Base-by-base conservation (phyloP, 2,113 vertebrate species). In the Sarotherodon lohbergeri region DNA sequence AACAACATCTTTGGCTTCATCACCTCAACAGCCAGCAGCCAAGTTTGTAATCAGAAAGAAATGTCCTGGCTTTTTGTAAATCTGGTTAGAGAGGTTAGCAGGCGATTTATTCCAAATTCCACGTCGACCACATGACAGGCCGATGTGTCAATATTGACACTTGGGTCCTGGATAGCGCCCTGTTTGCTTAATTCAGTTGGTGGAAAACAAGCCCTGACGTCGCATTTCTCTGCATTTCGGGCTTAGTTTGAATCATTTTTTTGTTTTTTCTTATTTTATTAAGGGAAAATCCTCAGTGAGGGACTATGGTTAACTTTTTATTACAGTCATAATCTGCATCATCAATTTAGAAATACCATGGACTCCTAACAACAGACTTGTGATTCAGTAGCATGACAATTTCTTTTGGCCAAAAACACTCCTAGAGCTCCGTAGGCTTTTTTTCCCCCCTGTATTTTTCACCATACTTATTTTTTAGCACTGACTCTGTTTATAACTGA, bases 101-200 rank as follows among this genome's bases (percentile, higher is more conserved):
- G 84, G 7, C 2, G n/a, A 88, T 87, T 91, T 81, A 73, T 63
- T 90, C 57, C 43, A 82, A 89, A 87, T 92, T 91, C 92, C 84
- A 22, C n/a, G n/a, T 19, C 36, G 22, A 81, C 83, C 92, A 80
- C 63, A 88, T 91, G 93, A 91, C 7, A 5, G 59, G 43, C 68
- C 13, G 4, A 91, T 68, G 86, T 91, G 90, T 92, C 90, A 90
- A 88, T 90, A 90, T 92, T 90, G 90, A 92, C 90, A 83, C 52
- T 89, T 27, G 36, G 88, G 90, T 86, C 78, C 71, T 76, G 81
- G 88, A 90, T 39, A 48, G 83, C 4, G 5, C 34, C 9, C 13
- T 78, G 19, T 90, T 88, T 76, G 46, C 56, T 87, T 32, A 81
- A 81, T 71, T 86, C 16, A 76, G 55, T 34, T 84, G 54, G 81